Conservation (phyloP, 2,797 vertebrate species). For the Trachops cirrhosus region DNA sequence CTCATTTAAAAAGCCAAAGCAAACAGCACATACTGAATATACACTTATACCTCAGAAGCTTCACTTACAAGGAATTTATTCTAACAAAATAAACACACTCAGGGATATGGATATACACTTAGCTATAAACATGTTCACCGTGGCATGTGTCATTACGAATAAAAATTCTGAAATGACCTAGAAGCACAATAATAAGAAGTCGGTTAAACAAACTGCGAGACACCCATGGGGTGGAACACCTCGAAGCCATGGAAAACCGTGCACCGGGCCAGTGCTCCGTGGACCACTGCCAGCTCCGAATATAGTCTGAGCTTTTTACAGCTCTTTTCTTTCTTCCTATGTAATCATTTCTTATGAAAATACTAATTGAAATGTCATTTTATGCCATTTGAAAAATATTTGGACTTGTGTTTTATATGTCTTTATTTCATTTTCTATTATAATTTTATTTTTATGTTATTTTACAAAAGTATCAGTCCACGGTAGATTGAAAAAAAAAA, state of each 20-base stretch:
- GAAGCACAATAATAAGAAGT: background rate
- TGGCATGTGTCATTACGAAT: background rate
- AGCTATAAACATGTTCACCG: background rate
- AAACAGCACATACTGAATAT: background rate
- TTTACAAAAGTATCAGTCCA: background rate
- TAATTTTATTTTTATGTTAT: conserved; percentile 29
- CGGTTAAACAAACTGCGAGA: background rate
- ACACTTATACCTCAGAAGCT: background rate
- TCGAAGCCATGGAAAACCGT: background rate
- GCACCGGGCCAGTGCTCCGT: background rate
- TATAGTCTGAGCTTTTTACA: background rate
- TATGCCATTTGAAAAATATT: background rate
- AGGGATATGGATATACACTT: background rate
- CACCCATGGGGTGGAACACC: background rate
- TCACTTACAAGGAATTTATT: background rate
- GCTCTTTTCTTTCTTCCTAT: background rate
- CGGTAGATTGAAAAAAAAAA: background rate
- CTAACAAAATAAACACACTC: background rate
- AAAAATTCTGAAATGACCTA: conserved; percentile 10
- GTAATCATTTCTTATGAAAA: background rate
- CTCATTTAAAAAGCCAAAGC: conserved; percentile 13
- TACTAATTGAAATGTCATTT: background rate
- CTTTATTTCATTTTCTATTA: background rate
- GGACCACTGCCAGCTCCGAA: background rate
- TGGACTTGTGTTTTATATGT: background rate